Evolutionary conservation across 2,113 vertebrate species (phyloP).

Genomic region (Halichoeres trimaculatus): DNA sequence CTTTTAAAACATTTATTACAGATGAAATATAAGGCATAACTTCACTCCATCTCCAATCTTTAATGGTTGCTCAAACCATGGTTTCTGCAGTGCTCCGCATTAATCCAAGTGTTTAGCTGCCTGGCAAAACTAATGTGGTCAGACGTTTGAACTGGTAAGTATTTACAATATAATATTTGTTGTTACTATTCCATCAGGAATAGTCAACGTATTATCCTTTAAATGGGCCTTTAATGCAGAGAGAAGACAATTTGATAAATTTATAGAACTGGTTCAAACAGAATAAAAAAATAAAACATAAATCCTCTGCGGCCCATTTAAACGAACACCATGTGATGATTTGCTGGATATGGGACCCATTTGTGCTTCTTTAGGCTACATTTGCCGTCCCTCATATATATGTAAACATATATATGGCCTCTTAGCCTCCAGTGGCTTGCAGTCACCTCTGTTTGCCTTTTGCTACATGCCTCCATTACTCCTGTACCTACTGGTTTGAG

Average conservation of each 20-base stretch:
- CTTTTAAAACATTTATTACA: background rate
- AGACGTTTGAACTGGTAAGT: conserved; percentile 77
- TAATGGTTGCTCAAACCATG: conserved; percentile 79
- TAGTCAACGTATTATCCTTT: conserved; percentile 54
- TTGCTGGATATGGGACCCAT: conserved; percentile 32
- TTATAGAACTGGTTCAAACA: background rate
- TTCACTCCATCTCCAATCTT: conserved; percentile 78
- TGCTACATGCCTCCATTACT: conserved; percentile 51
- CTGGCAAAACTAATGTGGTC: conserved; percentile 68
- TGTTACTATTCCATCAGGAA: conserved; percentile 38
- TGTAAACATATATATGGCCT: conserved; percentile 33
- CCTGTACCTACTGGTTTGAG: conserved; percentile 83
- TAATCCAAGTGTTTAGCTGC: conserved; percentile 57
- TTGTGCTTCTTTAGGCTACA: conserved; percentile 35
- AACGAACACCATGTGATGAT: conserved; percentile 54
- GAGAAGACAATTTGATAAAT: background rate
- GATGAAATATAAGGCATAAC: background rate
- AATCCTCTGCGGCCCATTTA: conserved; percentile 68
- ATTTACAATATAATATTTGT: conserved; percentile 40
- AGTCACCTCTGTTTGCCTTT: conserved; percentile 9
- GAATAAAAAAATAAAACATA: conserved; percentile 6
- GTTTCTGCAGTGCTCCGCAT: conserved; percentile 50
- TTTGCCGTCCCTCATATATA: conserved; percentile 21
- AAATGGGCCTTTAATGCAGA: conserved; percentile 73
- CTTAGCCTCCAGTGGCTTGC: conserved; percentile 27